Conservation (phyloP, 2,113 vertebrate genomes). For the Neoarius graeffei region DNA sequence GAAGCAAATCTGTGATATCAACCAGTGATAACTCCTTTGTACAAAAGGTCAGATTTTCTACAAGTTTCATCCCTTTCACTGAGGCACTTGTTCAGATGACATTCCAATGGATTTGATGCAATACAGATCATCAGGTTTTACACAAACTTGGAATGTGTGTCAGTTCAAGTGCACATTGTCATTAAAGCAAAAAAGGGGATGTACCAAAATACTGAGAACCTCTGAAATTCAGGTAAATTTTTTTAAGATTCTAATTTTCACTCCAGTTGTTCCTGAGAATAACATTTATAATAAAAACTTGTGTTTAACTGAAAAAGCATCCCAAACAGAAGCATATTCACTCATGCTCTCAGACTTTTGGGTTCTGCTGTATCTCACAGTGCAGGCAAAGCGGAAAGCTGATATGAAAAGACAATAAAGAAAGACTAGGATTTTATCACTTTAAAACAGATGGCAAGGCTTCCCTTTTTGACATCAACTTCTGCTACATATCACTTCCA, state of each 20-base stretch:
- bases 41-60: background rate
- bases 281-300: no score
- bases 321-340: background rate
- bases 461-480: slow-evolving; percentile 60
- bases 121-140: no score
- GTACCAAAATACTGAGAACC: no score
- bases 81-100: no score
- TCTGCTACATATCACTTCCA: slow-evolving; percentile 64
- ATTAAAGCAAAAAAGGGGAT: no score
- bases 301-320: no score
- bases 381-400: background rate
- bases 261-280: no score
- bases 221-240: no score
- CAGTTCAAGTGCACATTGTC: no score
- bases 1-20: background rate
- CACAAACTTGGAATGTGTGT: no score
- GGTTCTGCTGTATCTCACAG: background rate
- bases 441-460: slow-evolving; percentile 19
- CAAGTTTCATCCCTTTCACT: background rate
- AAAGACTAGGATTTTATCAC: background rate
- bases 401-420: background rate
- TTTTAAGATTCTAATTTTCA: no score
- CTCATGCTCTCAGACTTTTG: background rate
- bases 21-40: background rate
- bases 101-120: no score